Evolutionary conservation across 2,888 invertebrate genomes (phyloP), one percentile per base, ranked within the genome.

Genomic region (Apamea monoglypha): DNA sequence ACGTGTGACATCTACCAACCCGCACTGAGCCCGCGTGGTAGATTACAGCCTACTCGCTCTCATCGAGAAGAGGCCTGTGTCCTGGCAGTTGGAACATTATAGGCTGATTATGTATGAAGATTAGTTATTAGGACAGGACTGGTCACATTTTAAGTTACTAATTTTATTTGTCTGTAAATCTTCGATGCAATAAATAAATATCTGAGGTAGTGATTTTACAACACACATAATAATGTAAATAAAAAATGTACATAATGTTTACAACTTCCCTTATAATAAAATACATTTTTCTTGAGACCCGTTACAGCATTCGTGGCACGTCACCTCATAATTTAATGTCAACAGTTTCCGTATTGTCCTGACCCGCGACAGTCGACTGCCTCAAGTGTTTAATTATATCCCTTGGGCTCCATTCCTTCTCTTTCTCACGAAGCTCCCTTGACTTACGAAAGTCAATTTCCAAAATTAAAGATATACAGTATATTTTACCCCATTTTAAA

Each of bases 371-470:
- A 44, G 68, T 63, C 21, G 5, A 50, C 69, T 50, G 29, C 21
- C n/a, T 53, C 29, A 72, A 72, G 47, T 47, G 36, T 56, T 81
- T 53, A 80, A 71, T 79, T 56, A 72, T 47, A 56, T 53, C 29
- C 36, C 16, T 29, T 56, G 29, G 25, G 25, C 25, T 70, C 16
- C 8, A 32, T 70, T 32, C 1, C 1, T 16, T 50, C 32, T 50
- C 1, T 25, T 70, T 8, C 32, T 25, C 8, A 25, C 7, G 29
- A 25, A 69, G 25, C 8, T 50, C 8, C 16, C 2, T 50, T 18
- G 21, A 5, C 40, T 67, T 14, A 67, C 44, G 4, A 40, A 47
- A n/a, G 47, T 16, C 1, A 1, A 18, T 73, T 63, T 25, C 1
- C 16, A 16, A 47, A 50, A 32, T 36, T 8, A 1, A 32, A 71